These are phyloP conservation scores for Cochlearius cochlearius DNA, from an alignment of 2,113 vertebrate genomes.

Conservation along the genomic window DNA sequence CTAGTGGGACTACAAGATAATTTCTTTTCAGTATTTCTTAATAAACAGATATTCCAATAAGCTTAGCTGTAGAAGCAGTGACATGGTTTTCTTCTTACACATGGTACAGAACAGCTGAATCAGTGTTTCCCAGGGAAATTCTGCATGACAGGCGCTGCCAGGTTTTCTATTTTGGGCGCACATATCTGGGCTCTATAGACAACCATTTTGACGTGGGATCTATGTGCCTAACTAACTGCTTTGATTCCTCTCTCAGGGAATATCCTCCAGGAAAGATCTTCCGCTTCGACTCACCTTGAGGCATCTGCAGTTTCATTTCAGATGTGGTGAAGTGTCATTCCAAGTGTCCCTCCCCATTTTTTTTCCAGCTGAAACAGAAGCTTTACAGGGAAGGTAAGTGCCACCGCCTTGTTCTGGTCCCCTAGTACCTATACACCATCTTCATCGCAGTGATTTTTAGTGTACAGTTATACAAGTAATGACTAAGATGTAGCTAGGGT, in stretches of 20 bases:
- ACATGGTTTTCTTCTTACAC: fast-evolving
- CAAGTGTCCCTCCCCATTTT: fast-evolving
- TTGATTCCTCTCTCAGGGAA: neutral
- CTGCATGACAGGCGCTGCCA: too few relatives aligned
- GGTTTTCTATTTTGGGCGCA: neutral
- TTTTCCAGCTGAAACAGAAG: neutral
- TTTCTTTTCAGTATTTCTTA: neutral
- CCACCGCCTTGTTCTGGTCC: fast-evolving
- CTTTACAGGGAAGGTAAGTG: neutral
- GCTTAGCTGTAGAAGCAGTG: neutral
- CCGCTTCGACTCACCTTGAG: neutral
- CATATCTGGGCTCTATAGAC: neutral
- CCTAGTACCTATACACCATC: fast-evolving
- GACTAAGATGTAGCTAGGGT: neutral
- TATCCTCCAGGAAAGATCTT: neutral
- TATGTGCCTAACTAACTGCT: neutral
- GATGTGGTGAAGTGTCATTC: neutral
- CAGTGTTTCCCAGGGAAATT: neutral
- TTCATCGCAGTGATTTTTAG: neutral
- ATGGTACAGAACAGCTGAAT: neutral
- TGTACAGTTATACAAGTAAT: neutral
- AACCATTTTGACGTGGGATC: fast-evolving
- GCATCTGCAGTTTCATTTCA: neutral
- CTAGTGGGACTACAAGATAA: neutral
- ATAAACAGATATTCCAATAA: neutral